phyloP scores from a whole-genome alignment of 2,797 vertebrate genomes.

The Ambastaia sidthimunki region DNA sequence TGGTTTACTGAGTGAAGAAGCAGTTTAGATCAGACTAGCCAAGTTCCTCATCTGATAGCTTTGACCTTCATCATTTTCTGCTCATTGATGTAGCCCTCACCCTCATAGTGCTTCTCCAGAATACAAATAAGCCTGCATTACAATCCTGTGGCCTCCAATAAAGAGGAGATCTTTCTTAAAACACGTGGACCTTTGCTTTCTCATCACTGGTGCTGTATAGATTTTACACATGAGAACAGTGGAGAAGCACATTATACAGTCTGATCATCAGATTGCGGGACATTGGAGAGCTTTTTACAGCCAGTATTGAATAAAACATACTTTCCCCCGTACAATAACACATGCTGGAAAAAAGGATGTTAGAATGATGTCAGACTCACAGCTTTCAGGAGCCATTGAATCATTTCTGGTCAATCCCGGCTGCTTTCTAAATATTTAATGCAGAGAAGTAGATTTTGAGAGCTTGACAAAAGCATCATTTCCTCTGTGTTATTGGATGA shows the following conservation, averaged over 20 bases:
- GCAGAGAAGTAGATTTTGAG: not conserved
- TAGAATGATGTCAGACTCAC: conserved; percentile 30
- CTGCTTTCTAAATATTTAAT: conserved; percentile 38
- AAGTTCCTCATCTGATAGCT: not conserved
- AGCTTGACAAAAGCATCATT: not conserved
- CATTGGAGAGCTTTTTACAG: conserved; percentile 12
- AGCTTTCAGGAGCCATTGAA: not conserved
- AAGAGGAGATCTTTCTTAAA: conserved; percentile 15
- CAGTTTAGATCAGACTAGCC: not conserved
- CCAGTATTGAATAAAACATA: conserved; percentile 39
- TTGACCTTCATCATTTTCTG: conserved; percentile 19
- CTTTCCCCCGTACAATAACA: not conserved
- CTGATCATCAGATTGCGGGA: conserved; percentile 39
- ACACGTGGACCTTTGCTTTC: not conserved
- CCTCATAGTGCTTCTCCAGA: conserved; percentile 12
- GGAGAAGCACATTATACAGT: conserved; percentile 6
- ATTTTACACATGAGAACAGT: conserved; percentile 11
- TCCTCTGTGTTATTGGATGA: not conserved
- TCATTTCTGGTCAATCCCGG: conserved; percentile 36
- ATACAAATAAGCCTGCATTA: conserved; percentile 24
- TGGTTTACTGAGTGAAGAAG: not conserved
- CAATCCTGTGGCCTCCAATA: not conserved
- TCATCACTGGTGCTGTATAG: conserved; percentile 17
- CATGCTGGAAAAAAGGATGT: not conserved
- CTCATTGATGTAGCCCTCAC: not conserved